A percentile compares a stretch with the other conserved stretches of the same genome.
phyloP scores from a whole-genome alignment of 2,113 vertebrate species.

The Lampris megalopsis region DNA sequence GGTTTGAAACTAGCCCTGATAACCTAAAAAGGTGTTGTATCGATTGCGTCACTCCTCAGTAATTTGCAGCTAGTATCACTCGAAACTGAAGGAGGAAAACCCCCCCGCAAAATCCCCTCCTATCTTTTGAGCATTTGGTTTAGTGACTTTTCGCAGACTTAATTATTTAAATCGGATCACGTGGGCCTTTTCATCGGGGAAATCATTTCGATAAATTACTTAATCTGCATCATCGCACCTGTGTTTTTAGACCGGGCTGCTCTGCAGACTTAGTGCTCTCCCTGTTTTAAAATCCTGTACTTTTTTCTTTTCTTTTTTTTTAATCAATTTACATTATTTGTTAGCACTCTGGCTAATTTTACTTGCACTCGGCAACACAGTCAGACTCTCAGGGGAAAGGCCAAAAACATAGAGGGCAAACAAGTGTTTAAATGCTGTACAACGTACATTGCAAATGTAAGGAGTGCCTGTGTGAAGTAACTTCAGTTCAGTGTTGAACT shows the following conservation, averaged over 20 bases:
- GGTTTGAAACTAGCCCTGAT: conserved; percentile 58
- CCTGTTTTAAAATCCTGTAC: too few species aligned
- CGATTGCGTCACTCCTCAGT: background rate
- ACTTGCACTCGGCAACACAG: too few species aligned
- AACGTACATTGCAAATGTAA: background rate
- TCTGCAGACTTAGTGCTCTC: too few species aligned
- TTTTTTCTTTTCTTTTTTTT: too few species aligned
- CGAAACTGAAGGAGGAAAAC: background rate
- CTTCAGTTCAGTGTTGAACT: too few species aligned
- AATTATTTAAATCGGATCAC: conserved; percentile 1
- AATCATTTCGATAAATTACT: background rate
- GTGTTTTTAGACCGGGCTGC: too few species aligned
- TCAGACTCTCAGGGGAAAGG: too few species aligned
- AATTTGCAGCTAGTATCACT: conserved; percentile 4
- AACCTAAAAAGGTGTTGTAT: conserved; percentile 5
- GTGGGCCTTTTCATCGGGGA: conserved; percentile 4
- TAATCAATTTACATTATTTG: too few species aligned
- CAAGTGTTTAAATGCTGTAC: too few species aligned
- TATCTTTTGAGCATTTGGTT: conserved; percentile 1
- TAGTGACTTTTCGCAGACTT: conserved; percentile 13
- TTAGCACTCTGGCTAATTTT: too few species aligned
- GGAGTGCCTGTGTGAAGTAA: too few species aligned
- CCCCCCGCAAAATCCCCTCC: background rate
- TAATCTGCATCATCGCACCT: too few species aligned
- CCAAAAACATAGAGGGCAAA: background rate